Base-by-base conservation (phyloP, 2,888 invertebrate species). In the Zygaena filipendulae region DNA sequence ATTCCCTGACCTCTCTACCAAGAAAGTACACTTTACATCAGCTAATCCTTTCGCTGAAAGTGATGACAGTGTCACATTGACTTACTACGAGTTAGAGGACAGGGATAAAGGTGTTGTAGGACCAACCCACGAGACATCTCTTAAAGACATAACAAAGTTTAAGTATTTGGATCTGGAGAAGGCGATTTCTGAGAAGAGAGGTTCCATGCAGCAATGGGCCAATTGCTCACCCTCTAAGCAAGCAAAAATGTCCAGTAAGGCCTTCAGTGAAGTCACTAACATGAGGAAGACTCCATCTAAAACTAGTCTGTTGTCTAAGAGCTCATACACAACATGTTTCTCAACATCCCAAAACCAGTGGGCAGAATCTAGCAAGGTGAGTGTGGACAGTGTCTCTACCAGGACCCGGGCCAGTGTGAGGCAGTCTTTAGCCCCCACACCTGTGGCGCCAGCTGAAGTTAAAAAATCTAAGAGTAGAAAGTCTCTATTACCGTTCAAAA, bases 41-140 rank as follows among this genome's bases (percentile, higher is more conserved):
- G 44, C 45, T 11, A 81, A 81, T 36, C 81, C 81, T 2, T 80
- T 81, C 47, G 56, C 53, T 23, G 81, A 79, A 37, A 77, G 80
- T 51, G 80, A 80, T 52, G 77, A 77, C 18, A 80, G 80, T 59
- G 69, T 79, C 1, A 75, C 72, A 4, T 40, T 80, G 3, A 80
- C 80, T 8, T 81, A 70, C 42, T 80, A 80, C 43, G 81, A 81
- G 32, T 42, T 80, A 29, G 80, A 70, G 7, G 59, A 57, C 49
- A 45, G 62, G 3, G 55, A 64, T 23, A 45, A 42, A 18, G 52
- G 52, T 0, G 56, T 63, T 25, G 59, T 62, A 34, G 46, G 56
- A 13, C 58, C 62, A 3, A 37, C 39, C 14, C 45, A 52, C 12
- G 36, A 49, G 14, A 41, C 38, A 13, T 36, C 43, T 4, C 32